Evolutionary conservation across 2,888 invertebrate species (phyloP).

Genomic region (Stenodera caucasica): DNA sequence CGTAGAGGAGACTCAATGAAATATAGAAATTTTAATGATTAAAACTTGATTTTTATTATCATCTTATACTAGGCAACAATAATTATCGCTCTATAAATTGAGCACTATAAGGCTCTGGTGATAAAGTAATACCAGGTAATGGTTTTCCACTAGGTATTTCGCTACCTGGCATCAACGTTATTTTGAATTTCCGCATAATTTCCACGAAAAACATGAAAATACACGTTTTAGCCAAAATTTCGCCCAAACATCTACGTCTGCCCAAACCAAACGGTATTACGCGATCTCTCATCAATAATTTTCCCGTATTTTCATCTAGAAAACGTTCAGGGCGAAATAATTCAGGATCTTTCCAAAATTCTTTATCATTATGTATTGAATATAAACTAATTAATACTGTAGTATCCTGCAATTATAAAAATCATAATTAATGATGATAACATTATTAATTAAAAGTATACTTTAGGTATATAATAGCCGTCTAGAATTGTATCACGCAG

Average conservation of each 20-base stretch:
- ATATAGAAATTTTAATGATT: neutral
- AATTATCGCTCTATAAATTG: slow-evolving; percentile 25
- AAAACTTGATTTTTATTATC: too few relatives aligned
- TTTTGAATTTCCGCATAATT: slow-evolving; percentile 61
- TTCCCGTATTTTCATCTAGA: slow-evolving; percentile 54
- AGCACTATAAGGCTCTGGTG: slow-evolving; percentile 60
- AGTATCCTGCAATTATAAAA: slow-evolving; percentile 48
- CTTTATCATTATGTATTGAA: slow-evolving; percentile 63
- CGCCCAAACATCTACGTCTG: slow-evolving; percentile 66
- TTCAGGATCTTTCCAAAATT: slow-evolving; percentile 64
- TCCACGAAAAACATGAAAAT: slow-evolving; percentile 65
- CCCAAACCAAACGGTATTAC: slow-evolving; percentile 54
- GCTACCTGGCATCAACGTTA: slow-evolving; percentile 54
- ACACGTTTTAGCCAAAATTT: slow-evolving; percentile 64
- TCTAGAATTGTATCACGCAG: slow-evolving; percentile 59
- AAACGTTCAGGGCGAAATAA: slow-evolving; percentile 68
- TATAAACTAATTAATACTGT: slow-evolving; percentile 63
- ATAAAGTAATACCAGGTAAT: slow-evolving; percentile 60
- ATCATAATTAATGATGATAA: neutral
- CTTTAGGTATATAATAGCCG: slow-evolving; percentile 58
- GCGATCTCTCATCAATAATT: slow-evolving; percentile 44
- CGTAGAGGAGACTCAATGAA: neutral
- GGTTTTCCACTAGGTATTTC: slow-evolving; percentile 55
- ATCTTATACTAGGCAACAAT: too few relatives aligned
- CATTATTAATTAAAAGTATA: slow-evolving; percentile 23